Base-by-base conservation (phyloP, 2,888 invertebrate species). In the Globia sparganii region DNA sequence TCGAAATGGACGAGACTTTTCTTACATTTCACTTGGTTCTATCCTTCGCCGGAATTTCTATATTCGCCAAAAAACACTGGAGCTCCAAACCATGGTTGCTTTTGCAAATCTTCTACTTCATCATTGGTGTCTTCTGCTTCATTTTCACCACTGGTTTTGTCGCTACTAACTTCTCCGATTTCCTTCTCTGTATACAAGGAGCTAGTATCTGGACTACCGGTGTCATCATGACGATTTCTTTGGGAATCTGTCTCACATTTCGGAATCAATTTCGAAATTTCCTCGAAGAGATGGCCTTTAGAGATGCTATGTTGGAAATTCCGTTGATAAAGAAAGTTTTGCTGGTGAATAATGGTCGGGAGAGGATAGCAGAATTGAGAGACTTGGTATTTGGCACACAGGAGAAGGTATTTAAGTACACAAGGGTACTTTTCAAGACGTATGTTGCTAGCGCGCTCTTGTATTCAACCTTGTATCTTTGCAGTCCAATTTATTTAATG, bases 121-220 rank as follows among this genome's bases (percentile, higher is more conserved):
- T 93, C 1, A 87, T 94, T n/a, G 94, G 93, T 0, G 74, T 93
- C 2, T 61, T 95, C 0, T 92, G 93, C 21, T 94, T 95, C 68
- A 76, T 95, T 31, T 95, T 95, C 62, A 95, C 95, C 0, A 92
- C 94, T 0, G 93, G 89, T 4, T 96, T 94, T 77, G 94, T 96
- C 0, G 77, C 91, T 0, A 74, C 83, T 11, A 93, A 92, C 67
- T 82, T 78, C 2, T 90, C 91, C 0, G 88, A 96, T 74, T 81
- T 94, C 0, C 80, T 92, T 0, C 71, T 93, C 2, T 94, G 93
- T 68, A 95, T 96, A n/a, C 92, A 96, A 89, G 95, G 94, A 0
- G 94, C 95, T n/a, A 94, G 95, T 76, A 92, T 96, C 59, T 96
- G 96, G 96, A 92, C 94, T 0, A 96, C 96, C 0, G 95, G 94